Base-by-base conservation (phyloP, 2,797 vertebrate species). In the Orestias chungarensis region DNA sequence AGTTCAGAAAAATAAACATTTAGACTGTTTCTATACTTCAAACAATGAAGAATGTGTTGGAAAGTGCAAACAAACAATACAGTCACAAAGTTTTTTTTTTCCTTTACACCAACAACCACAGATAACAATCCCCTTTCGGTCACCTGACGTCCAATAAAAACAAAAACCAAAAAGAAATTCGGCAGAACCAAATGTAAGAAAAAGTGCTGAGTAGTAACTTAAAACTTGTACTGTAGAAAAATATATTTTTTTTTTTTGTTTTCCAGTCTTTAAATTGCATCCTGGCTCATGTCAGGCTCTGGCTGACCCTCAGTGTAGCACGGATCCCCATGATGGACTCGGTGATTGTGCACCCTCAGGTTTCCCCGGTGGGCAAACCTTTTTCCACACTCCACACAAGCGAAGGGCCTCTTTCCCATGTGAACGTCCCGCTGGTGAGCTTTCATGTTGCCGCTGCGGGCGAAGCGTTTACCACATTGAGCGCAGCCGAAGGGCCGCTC, bases 361-460 rank as follows among this genome's bases (percentile, higher is more conserved):
- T 94, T 93, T 40, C 93, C 93, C 69, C 92, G 88, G 79, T 94
- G 92, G 15, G 93, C 92, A 67, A 94, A 94, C 57, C 92, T 86
- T 70, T 94, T 93, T 0, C 93, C 93, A 11, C 93, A 94, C 72
- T 94, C 92, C 1, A 87, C 74, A 81, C 93, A 94, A 15, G 91
- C 89, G 29, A 93, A 94, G 4, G 93, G 93, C 71, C 93, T 92
- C 82, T 93, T 93, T n/a, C 93, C 92, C 93, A 93, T 92, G 86
- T 94, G 93, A 49, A 94, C 93, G 1, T 94, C 92, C 42, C 93
- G 83, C 57, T 94, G 93, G 82, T 94, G 93, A 10, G 93, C 93
- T 76, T 91, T 76, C 44, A 94, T 68, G 81, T 94, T 94, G 11
- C 93, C 92, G 1, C 92, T 94, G 43, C 93, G 91, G 54, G 93